Evolutionary conservation across 2,888 invertebrate genomes (phyloP), one percentile per base, ranked within the genome.

Genomic region (Synergus umbraculus): DNA sequence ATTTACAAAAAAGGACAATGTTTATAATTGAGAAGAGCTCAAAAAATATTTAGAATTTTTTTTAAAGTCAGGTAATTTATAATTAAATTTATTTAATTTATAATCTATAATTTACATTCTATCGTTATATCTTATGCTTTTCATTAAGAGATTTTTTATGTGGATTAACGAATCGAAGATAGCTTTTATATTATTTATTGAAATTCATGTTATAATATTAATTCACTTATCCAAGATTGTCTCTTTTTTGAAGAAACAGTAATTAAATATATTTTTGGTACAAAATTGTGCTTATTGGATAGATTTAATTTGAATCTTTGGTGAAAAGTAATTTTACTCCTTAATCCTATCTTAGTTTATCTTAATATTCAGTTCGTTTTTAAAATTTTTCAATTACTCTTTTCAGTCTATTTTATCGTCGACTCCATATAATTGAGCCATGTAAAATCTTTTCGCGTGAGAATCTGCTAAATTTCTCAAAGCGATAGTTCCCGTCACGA

Each of bases 381-480:
- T 37, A 0, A 37, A 0, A 37, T 37, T 37, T 37, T 37, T 63
- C 7, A 9, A 58, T 63, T 44, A 10, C n/a, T 66, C 22, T 65
- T 9, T 69, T 82, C 69, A 82, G 64, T 82, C 81, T 79, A 87
- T 69, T 69, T 79, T 83, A 63, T 86, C 81, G 5, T 87, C 86
- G 29, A 89, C 87, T 66, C 87, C 88, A 83, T 90, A 92, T 60
- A 92, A 85, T 73, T 92, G 91, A n/a, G 90, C 88, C 81, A 92
- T 85, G 69, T 94, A 94, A 88, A 94, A 95, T 85, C 93, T 93
- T 78, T 93, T 93, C 9, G 95, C 93, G 87, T 95, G 95, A 89
- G 95, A 94, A 82, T 94, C 93, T 0, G 97, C 96, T 81, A 96
- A 95, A 82, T 93, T 93, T 89, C 95, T 95, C 58, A 97, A 93